phyloP scores from a whole-genome alignment of 2,888 invertebrate species.

The Drosophila cognata region DNA sequence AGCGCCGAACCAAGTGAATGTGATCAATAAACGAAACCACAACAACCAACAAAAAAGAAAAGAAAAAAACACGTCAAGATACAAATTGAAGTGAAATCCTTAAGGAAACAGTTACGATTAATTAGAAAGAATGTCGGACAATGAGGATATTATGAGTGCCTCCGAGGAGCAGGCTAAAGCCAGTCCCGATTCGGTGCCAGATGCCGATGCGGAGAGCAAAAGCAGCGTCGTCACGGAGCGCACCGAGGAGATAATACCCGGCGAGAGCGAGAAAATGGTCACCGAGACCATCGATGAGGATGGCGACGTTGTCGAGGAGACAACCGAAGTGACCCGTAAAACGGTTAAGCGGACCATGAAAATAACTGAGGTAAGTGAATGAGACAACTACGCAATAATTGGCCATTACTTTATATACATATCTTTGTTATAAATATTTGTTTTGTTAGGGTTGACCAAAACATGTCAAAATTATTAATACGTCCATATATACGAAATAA shows the following conservation, averaged over 20 bases:
- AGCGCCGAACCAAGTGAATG: slow-evolving; percentile 71
- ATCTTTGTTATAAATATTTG: neutral
- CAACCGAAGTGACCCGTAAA: slow-evolving; percentile 84
- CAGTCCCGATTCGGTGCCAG: slow-evolving; percentile 26
- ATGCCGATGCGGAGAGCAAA: slow-evolving; percentile 60
- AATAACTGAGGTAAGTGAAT: slow-evolving; percentile 83
- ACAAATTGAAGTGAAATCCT: slow-evolving; percentile 17
- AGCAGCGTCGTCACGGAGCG: slow-evolving; percentile 67
- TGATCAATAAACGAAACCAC: slow-evolving; percentile 36
- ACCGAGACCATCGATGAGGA: slow-evolving; percentile 83
- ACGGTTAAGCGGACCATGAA: slow-evolving; percentile 84
- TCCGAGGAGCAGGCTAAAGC: slow-evolving; percentile 54
- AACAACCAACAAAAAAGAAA: slow-evolving; percentile 19
- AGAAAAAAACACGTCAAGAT: slow-evolving; percentile 13
- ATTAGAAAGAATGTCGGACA: slow-evolving; percentile 82
- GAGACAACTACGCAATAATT: slow-evolving; percentile 1
- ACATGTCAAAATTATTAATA: slow-evolving; percentile 62
- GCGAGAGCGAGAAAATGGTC: slow-evolving; percentile 81
- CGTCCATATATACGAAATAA: slow-evolving; percentile 42
- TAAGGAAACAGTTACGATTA: slow-evolving; percentile 28
- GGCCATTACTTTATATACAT: neutral
- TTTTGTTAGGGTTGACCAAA: slow-evolving; percentile 27
- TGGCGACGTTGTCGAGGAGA: slow-evolving; percentile 84
- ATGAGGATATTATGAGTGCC: slow-evolving; percentile 79
- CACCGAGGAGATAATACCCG: slow-evolving; percentile 78